Percentiles rank a stretch among this genome's conserved stretches.
These are phyloP conservation scores for Flabesymbios commensalis DNA, from an alignment of 2,888 invertebrate species.

Conservation along the genomic window DNA sequence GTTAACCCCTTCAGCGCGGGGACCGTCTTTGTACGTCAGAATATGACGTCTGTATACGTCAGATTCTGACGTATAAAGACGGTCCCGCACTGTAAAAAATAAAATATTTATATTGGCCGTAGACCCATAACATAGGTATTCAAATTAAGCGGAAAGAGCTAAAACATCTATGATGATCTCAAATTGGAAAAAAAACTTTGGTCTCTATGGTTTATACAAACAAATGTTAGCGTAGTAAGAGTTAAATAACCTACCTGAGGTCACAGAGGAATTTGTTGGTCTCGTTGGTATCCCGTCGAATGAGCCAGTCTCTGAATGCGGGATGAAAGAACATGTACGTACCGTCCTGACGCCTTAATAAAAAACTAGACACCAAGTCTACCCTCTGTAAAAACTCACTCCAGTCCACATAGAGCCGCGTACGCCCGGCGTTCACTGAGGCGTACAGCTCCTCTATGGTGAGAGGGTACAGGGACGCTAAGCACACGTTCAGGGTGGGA, in stretches of 20 bases:
- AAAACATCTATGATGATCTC: too few species aligned
- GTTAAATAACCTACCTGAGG: conserved; percentile 67
- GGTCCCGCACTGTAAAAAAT: too few species aligned
- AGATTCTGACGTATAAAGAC: too few species aligned
- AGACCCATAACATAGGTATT: too few species aligned
- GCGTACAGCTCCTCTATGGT: conserved; percentile 90
- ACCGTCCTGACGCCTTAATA: conserved; percentile 87
- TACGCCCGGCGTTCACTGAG: conserved; percentile 84
- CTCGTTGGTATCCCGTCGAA: conserved; percentile 72
- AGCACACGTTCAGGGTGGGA: conserved; percentile 84
- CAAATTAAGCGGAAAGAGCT: too few species aligned
- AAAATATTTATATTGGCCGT: too few species aligned
- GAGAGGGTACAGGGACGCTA: conserved; percentile 88
- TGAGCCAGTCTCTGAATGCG: conserved; percentile 96
- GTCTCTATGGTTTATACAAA: too few species aligned
- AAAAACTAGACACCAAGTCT: conserved; percentile 81
- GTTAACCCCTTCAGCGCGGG: too few species aligned
- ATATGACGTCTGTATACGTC: too few species aligned
- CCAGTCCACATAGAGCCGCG: conserved; percentile 81
- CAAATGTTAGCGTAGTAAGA: too few species aligned
- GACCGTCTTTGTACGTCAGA: too few species aligned
- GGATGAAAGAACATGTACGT: conserved; percentile 98
- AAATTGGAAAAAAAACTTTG: too few species aligned
- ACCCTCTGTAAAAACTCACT: conserved; percentile 88
- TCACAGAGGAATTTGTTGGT: conserved; percentile 92